These are phyloP conservation scores for Sorex maritimensis DNA, from an alignment of 2,797 vertebrate species.

Conservation along the genomic window DNA sequence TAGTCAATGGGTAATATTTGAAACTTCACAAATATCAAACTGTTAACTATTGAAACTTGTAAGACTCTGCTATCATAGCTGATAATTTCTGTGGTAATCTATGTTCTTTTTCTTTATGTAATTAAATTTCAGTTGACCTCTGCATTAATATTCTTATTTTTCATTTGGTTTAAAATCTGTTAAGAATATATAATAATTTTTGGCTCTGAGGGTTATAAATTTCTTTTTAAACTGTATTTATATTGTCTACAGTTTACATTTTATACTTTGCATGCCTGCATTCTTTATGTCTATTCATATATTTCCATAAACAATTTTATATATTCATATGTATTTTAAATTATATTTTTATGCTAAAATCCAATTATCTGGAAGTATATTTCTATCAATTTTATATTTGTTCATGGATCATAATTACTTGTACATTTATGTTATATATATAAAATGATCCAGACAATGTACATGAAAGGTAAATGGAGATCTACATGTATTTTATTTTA, in stretches of 20 bases:
- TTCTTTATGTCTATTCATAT: background rate
- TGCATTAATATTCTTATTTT: background rate
- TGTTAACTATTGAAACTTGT: background rate
- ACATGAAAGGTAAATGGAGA: background rate
- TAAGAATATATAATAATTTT: background rate
- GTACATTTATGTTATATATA: background rate
- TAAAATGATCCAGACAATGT: background rate
- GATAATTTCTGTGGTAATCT: background rate
- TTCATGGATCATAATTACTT: background rate
- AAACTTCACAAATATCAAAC: background rate
- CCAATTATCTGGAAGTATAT: background rate
- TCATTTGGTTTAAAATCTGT: background rate
- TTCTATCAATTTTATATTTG: constrained; percentile 1
- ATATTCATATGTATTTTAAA: background rate
- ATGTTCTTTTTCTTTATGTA: background rate
- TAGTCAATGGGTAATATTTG: background rate
- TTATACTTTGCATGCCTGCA: background rate
- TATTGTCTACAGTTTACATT: background rate
- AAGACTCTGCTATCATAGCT: background rate
- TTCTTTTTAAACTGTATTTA: background rate
- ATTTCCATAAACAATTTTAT: background rate
- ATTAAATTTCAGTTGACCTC: background rate
- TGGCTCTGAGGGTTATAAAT: background rate
- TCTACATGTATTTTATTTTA: background rate
- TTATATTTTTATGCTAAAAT: background rate